Conservation (phyloP, 2,888 invertebrate species). For the Ferrisia virgata region DNA sequence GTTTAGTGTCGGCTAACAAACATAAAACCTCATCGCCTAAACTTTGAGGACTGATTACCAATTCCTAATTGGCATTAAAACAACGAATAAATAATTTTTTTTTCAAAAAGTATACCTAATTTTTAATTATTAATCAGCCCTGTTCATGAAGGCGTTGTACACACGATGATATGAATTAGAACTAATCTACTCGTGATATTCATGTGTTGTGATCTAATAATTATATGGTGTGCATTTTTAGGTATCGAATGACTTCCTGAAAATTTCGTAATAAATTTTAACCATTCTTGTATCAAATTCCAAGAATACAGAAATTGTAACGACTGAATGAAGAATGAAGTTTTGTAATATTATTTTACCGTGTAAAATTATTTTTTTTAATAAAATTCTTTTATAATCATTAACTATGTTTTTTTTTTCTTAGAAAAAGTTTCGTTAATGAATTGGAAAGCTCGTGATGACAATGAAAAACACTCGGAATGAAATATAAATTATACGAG, state of each 20-base stretch:
- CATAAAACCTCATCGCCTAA: conserved; percentile 69
- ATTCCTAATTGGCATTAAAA: conserved; percentile 54
- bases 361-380: too few relatives aligned
- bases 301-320: background rate
- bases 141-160: background rate
- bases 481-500: background rate
- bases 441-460: background rate
- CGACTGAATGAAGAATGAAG: too few relatives aligned
- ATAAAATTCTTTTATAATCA: too few relatives aligned
- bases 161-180: background rate
- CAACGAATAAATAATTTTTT: conserved; percentile 6
- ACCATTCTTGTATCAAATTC: background rate
- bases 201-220: background rate
- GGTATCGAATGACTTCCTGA: background rate
- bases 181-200: background rate
- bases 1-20: conserved; percentile 63
- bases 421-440: too few relatives aligned
- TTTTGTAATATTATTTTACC: too few relatives aligned
- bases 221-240: background rate
- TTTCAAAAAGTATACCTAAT: background rate
- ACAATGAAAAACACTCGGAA: background rate
- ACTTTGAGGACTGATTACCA: conserved; percentile 70
- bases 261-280: background rate
- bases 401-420: too few relatives aligned
- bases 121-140: background rate